Conservation (phyloP, 2,888 invertebrate species). For the Papilio protenor region DNA sequence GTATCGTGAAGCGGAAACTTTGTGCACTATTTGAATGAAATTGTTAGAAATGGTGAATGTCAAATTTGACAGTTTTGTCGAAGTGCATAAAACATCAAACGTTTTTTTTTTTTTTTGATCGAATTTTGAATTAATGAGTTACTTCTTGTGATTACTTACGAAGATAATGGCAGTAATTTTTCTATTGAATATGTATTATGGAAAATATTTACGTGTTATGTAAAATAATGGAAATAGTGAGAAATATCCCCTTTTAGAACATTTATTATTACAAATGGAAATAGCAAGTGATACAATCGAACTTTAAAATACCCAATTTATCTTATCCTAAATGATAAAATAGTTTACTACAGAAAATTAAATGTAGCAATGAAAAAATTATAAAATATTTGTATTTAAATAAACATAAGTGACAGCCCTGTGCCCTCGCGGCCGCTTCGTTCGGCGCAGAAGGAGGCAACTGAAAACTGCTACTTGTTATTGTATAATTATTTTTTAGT, state of each 20-base stretch:
- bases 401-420: slow-evolving; percentile 64
- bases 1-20: not conserved
- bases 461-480: slow-evolving; percentile 45
- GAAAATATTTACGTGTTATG: no score
- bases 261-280: no score
- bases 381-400: slow-evolving; percentile 9
- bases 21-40: not conserved
- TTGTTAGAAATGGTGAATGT: not conserved
- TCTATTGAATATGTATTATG: no score
- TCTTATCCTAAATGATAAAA: not conserved
- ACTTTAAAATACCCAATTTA: not conserved
- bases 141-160: no score
- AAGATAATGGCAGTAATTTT: no score
- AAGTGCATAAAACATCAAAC: not conserved
- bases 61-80: not conserved
- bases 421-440: slow-evolving; percentile 75
- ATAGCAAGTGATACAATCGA: no score
- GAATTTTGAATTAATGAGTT: no score
- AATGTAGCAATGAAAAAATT: slow-evolving; percentile 9
- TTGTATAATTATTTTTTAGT: not conserved
- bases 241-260: no score
- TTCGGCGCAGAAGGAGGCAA: slow-evolving; percentile 67
- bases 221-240: no score
- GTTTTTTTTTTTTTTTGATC: no score
- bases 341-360: not conserved